Evolutionary conservation across 2,797 vertebrate genomes (phyloP), one percentile per base, ranked within the genome.

Genomic region (Mico argentatus): DNA sequence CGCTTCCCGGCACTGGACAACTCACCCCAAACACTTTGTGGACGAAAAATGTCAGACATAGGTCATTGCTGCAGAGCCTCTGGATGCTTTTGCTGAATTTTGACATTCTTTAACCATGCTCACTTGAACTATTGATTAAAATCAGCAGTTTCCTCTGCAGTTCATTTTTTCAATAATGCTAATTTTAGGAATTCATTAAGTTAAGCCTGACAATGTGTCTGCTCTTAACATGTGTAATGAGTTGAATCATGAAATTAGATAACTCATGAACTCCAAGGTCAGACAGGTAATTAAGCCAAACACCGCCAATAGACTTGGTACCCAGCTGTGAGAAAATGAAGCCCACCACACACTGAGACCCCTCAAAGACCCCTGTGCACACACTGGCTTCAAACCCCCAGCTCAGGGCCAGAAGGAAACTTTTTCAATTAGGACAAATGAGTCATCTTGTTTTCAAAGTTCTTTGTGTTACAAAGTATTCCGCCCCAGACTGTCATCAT

Each of bases 151-250:
- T 41, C 50, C 79, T 30, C 17, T 3, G 59, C 44, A 41, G n/a
- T 57, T 83, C 64, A n/a, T 84, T 93, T 94, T 94, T 82, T 89
- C 96, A 95, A 94, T 95, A 87, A 96, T 96, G 96, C 80, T 95
- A 91, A 97, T 95, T 96, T 96, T 64, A 95, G 90, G 50, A 52
- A 97, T 97, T 97, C 92, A 73, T 97, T 93, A 95, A 83, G 83
- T 92, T 48, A 24, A 36, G 48, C 59, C 70, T 36, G 91, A 87
- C 86, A 61, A 39, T 7, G 81, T 41, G 67, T 94, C 87, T 73
- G 81, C 36, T 59, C 90, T 77, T 70, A 81, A 94, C 52, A 10
- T 4, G 15, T 59, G 55, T 75, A 87, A 94, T 84, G 95, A 94
- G 80, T 77, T 88, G 36, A 22, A 41, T 93, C 77, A 9, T 82